Conservation (phyloP, 2,888 invertebrate species). For the Diabrotica balteata region DNA sequence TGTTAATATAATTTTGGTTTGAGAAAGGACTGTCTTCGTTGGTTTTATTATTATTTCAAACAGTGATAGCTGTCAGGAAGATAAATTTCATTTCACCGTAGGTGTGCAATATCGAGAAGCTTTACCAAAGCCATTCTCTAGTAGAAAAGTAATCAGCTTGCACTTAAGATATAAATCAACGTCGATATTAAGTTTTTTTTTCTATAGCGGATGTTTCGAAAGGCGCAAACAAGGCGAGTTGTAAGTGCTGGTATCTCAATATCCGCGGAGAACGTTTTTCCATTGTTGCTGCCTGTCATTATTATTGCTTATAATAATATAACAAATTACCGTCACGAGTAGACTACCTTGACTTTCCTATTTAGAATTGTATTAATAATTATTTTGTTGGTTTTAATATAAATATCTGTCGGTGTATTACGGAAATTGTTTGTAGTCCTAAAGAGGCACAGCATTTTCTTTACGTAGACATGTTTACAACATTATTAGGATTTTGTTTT, state of each 20-base stretch:
- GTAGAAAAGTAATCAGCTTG: neutral
- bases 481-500: too few relatives aligned
- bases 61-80: too few relatives aligned
- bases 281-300: constrained; percentile 3
- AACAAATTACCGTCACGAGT: constrained; percentile 18
- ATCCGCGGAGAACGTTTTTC: neutral
- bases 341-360: constrained; percentile 28
- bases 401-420: neutral
- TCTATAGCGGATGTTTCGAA: constrained; percentile 15
- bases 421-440: neutral
- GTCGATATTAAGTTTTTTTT: neutral
- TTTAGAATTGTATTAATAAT: constrained; percentile 13
- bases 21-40: too few relatives aligned
- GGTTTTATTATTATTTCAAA: too few relatives aligned
- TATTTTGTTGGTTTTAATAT: constrained; percentile 10
- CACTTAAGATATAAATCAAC: constrained; percentile 7
- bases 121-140: too few relatives aligned
- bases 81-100: too few relatives aligned
- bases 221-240: constrained; percentile 1
- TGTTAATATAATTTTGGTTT: too few relatives aligned
- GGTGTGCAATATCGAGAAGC: too few relatives aligned
- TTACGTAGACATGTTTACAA: too few relatives aligned
- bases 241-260: neutral
- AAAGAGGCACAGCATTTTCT: too few relatives aligned
- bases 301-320: neutral